phyloP scores from a whole-genome alignment of 2,113 vertebrate species.

The Syngnathus typhle region DNA sequence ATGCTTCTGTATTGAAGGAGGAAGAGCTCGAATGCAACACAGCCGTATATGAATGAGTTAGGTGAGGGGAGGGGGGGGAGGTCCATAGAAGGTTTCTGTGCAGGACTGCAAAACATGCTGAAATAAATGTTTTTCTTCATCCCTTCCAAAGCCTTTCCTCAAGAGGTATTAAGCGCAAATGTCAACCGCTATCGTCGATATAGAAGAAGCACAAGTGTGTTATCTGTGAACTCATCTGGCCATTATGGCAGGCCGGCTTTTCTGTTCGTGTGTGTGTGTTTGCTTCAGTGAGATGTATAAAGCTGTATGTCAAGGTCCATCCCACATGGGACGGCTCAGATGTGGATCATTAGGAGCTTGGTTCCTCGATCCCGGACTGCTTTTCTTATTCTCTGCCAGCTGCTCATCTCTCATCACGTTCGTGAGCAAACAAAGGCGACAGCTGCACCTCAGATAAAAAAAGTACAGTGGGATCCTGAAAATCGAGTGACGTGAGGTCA shows the following conservation, averaged over 20 bases:
- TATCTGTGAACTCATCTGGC: conserved; percentile 18
- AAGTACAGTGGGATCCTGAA: not conserved
- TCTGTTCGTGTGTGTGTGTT: conserved; percentile 5
- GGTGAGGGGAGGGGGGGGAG: conserved; percentile 1
- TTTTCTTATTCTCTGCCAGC: conserved; percentile 22
- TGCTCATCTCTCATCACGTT: conserved; percentile 7
- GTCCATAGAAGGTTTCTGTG: conserved; percentile 21
- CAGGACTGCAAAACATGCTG: not conserved
- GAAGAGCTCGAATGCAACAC: conserved; percentile 42
- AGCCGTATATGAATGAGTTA: conserved; percentile 45
- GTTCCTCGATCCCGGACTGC: conserved; percentile 30
- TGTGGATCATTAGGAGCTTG: conserved; percentile 33
- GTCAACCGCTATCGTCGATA: not conserved
- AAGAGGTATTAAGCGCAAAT: not conserved
- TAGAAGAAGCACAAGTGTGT: not conserved
- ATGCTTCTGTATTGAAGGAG: conserved; percentile 28
- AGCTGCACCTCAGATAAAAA: conserved; percentile 2
- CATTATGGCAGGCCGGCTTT: not conserved
- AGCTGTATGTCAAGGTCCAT: conserved; percentile 28
- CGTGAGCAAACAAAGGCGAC: not conserved
- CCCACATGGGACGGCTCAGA: conserved; percentile 17
- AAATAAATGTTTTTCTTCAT: conserved; percentile 1
- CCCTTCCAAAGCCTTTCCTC: conserved; percentile 2
- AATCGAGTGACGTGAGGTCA: not conserved
- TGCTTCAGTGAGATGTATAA: conserved; percentile 13